These are phyloP conservation scores for Drosophila rubida DNA, from an alignment of 2,888 invertebrate species.

Conservation along the genomic window DNA sequence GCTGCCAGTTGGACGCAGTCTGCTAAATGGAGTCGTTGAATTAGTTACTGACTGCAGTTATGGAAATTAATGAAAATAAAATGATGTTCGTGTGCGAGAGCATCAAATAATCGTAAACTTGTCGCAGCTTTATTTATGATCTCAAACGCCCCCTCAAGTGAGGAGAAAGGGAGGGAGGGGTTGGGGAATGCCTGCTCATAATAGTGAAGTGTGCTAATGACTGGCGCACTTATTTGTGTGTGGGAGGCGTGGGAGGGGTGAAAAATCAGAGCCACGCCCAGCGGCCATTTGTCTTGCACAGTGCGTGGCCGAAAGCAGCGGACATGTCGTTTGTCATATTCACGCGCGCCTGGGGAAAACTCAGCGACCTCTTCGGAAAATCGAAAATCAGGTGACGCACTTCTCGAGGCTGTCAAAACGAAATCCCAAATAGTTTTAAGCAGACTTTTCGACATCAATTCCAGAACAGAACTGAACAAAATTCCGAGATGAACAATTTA, in stretches of 20 bases:
- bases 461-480: conserved; percentile 30
- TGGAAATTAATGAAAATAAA: background rate
- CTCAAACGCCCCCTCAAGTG: background rate
- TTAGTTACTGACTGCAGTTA: conserved; percentile 5
- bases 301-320: conserved; percentile 53
- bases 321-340: conserved; percentile 75
- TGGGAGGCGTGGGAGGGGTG: too few species aligned
- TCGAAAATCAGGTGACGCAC: conserved; percentile 27
- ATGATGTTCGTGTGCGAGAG: conserved; percentile 1
- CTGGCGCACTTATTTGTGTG: conserved; percentile 44
- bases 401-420: conserved; percentile 34
- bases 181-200: conserved; percentile 68
- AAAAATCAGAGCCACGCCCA: conserved; percentile 75
- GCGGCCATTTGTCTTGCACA: conserved; percentile 69
- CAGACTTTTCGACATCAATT: conserved; percentile 31
- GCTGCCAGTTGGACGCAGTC: too few species aligned
- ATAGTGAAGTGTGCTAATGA: conserved; percentile 72
- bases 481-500: conserved; percentile 49
- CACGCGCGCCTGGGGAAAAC: conserved; percentile 41
- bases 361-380: too few species aligned
- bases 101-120: conserved; percentile 51
- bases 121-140: conserved; percentile 38
- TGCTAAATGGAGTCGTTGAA: too few species aligned
- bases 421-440: background rate
- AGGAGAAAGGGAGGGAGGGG: too few species aligned